phyloP scores from a whole-genome alignment of 2,888 invertebrate genomes.

The Apamea epomidion region DNA sequence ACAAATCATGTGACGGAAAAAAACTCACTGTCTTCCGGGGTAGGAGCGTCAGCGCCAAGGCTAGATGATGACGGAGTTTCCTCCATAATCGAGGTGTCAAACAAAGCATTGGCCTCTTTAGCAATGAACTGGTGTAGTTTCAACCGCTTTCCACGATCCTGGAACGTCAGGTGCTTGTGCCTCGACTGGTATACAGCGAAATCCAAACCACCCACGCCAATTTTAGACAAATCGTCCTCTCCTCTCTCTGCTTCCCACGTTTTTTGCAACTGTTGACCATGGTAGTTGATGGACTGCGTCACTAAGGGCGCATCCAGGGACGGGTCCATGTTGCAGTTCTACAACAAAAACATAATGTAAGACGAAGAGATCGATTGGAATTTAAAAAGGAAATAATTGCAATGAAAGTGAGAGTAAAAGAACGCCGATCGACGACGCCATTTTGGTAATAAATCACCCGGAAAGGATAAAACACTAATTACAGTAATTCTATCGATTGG shows the following conservation, averaged over 20 bases:
- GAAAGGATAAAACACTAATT: neutral
- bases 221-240: conserved; percentile 93
- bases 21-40: conserved; percentile 90
- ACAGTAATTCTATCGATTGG: neutral
- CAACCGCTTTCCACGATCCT: conserved; percentile 95
- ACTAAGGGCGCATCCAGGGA: conserved; percentile 90
- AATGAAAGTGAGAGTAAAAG: conserved; percentile 51
- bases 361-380: neutral
- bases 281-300: conserved; percentile 94
- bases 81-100: conserved; percentile 89
- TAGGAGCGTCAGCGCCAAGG: conserved; percentile 87
- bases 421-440: conserved; percentile 60
- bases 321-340: conserved; percentile 80
- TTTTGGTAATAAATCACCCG: conserved; percentile 55
- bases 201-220: conserved; percentile 91
- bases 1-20: neutral
- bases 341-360: conserved; percentile 44
- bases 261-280: conserved; percentile 96
- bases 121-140: conserved; percentile 97
- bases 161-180: conserved; percentile 95
- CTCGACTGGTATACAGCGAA: conserved; percentile 94
- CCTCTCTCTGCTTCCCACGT: conserved; percentile 96
- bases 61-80: conserved; percentile 87
- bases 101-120: conserved; percentile 95
- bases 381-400: conserved; percentile 7